Conservation (phyloP, 2,797 vertebrate species). For the Perodicticus potto region DNA sequence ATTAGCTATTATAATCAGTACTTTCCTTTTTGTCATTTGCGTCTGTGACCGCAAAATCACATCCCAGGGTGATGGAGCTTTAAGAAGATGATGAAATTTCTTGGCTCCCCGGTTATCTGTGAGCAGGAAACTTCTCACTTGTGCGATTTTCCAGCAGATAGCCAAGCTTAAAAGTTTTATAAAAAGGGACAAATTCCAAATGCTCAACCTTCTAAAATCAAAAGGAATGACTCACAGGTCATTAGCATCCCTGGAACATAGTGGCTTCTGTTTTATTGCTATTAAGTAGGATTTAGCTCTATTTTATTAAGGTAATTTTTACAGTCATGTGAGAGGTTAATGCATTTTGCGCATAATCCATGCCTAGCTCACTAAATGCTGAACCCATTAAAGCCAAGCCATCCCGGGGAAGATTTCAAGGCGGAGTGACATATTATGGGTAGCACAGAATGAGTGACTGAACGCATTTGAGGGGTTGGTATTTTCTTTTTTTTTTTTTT, state of each 20-base stretch:
- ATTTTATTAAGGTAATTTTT: constrained; percentile 85
- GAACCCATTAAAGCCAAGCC: constrained; percentile 80
- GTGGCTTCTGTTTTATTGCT: constrained; percentile 82
- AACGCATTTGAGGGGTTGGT: background rate
- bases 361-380: constrained; percentile 79
- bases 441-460: constrained; percentile 20
- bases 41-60: background rate
- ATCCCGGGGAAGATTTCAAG: constrained; percentile 62
- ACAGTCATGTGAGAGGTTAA: constrained; percentile 84
- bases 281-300: constrained; percentile 85
- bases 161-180: constrained; percentile 72
- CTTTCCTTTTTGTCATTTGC: constrained; percentile 18
- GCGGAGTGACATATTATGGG: constrained; percentile 61
- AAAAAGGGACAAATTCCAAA: constrained; percentile 74
- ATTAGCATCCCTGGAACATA: constrained; percentile 78
- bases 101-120: constrained; percentile 48
- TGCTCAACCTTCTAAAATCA: constrained; percentile 78
- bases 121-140: constrained; percentile 70
- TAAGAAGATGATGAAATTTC: constrained; percentile 63
- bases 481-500: background rate
- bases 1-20: constrained; percentile 52
- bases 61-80: background rate
- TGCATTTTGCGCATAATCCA: constrained; percentile 84
- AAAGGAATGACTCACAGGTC: constrained; percentile 82
- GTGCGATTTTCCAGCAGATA: constrained; percentile 74